Base-by-base conservation (phyloP, 2,113 vertebrate genomes). In the Tonatia bakeri region DNA sequence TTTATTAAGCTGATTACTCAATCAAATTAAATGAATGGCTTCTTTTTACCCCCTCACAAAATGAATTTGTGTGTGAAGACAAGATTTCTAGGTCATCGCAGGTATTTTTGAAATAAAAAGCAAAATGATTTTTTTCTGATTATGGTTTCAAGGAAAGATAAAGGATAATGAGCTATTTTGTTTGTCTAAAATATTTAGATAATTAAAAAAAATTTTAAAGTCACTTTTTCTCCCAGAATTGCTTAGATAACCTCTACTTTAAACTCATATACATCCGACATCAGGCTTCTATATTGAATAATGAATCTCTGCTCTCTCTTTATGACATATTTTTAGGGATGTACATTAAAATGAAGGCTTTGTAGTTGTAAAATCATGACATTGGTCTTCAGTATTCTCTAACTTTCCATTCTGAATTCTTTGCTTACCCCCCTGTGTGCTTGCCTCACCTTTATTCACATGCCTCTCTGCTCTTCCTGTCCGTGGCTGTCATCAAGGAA, bases 1-100 rank as follows among this genome's bases (percentile, higher is more conserved):
- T 93, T 96, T 80, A 91, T 93, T 94, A 91, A 88, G 43, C 33
- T 87, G 64, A 98, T 91, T 79, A 94, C 95, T 97, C 54, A 70
- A 38, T 90, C 59, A 80, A 65, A 90, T 91, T 70, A 93, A 95
- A 92, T 91, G 82, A 92, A 59, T 50, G 65, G 9, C 45, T 47
- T 50, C 33, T n/a, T 36, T 83, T 69, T 38, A 40, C 31, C 17
- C 31, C 36, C n/a, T 92, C 38, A n/a, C 36, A 84, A 91, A 91
- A 75, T 86, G 69, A 77, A 16, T 80, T 87, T 36, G 7, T 67
- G 12, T 77, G 33, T 92, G 50, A 89, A 92, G 67, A 88, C 28
- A 80, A 79, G 84, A 67, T 31, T 47, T 89, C 64, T 61, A 61
- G 65, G n/a, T 96, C 59, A 90, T 12, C 56, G 28, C 16, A 76